Base-by-base conservation (phyloP, 2,113 vertebrate species). In the Sterna hirundo region DNA sequence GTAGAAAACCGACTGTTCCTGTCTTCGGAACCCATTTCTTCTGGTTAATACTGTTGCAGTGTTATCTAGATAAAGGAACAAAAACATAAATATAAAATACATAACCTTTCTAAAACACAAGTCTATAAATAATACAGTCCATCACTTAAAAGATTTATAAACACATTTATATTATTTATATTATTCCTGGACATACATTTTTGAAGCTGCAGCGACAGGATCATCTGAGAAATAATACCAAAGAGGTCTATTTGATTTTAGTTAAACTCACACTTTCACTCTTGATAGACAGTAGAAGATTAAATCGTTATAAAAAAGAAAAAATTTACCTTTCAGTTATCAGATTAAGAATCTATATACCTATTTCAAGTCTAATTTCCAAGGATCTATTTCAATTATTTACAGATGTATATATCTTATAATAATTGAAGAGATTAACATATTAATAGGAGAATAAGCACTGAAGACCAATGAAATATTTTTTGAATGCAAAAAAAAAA, bases 11-110 rank as follows among this genome's bases (percentile, higher is more conserved):
- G 99, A 97, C 40, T 99, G 99, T 36, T 99, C 99, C 49, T 99
- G 98, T 76, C 99, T 98, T 86, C 98, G 98, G 97, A 99, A 99
- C 7, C 99, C 99, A 4, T 98, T 98, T 36, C 99, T 98, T 86
- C 98, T 98, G 4, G 99, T 99, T 94, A 99, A 70, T 32, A 99
- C 54, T 55, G 99, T 99, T 1, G 99, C 99, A 3, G 99, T 99
- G 96, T 99, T 99, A 98, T 99, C 99, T 99, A 98, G 61, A 84
- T 34, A 42, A 88, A 88, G 55, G 38, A 96, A 90, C 57, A 84
- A 88, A 92, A 69, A 68, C 5, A 69, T 5, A 90, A 27, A 25
- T 57, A 15, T 36, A 32, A 97, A 55, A 79, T 19, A 36, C 2
- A 9, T 23, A 17, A 18, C 11, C 36, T 72, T 90, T 77, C 26